phyloP scores from a whole-genome alignment of 2,888 invertebrate genomes.

The Yponomeuta malinellus region DNA sequence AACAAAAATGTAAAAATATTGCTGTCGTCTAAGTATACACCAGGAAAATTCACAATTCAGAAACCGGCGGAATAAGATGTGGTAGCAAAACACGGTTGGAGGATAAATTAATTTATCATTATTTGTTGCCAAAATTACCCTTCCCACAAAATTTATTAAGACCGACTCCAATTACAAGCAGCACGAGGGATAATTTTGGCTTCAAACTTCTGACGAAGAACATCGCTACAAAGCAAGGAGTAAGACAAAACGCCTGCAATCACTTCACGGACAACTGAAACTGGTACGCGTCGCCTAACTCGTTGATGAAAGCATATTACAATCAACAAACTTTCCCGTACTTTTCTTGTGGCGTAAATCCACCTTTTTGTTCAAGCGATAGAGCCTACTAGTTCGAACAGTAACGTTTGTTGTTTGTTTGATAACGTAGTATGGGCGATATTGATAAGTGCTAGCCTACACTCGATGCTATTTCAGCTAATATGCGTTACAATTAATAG shows the following conservation, averaged over 20 bases:
- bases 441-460: background rate
- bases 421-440: background rate
- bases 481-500: too few relatives aligned
- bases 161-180: too few relatives aligned
- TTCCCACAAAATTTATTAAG: too few relatives aligned
- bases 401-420: background rate
- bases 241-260: background rate
- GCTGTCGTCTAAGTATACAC: too few relatives aligned
- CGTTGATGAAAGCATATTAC: conserved; percentile 20
- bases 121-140: too few relatives aligned
- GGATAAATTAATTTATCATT: too few relatives aligned
- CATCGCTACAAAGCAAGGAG: background rate
- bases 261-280: background rate
- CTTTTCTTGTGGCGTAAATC: background rate
- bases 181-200: too few relatives aligned
- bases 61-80: too few relatives aligned
- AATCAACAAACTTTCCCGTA: background rate
- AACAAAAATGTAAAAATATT: too few relatives aligned
- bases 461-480: too few relatives aligned
- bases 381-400: background rate
- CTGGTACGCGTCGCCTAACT: conserved; percentile 15
- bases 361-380: background rate
- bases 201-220: background rate
- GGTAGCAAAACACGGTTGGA: too few relatives aligned
- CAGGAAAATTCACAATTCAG: too few relatives aligned